These are phyloP conservation scores for Brachionus calyciflorus DNA, from an alignment of 1,140 invertebrate genomes.

Conservation along the genomic window DNA sequence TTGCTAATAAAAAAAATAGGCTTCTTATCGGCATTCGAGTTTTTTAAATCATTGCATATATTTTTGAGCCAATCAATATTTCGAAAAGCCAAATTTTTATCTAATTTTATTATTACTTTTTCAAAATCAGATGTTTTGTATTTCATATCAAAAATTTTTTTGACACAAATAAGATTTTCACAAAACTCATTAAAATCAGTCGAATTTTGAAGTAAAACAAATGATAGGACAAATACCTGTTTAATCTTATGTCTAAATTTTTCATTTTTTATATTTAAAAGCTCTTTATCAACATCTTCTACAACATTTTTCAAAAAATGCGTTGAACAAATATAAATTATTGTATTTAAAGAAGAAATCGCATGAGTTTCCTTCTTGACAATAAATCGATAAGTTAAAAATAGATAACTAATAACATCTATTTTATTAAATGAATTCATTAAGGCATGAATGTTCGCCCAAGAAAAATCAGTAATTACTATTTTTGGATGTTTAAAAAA, in stretches of 20 bases:
- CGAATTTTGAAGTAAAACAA: too few species aligned
- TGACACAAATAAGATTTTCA: background rate
- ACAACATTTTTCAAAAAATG: conserved; percentile 12
- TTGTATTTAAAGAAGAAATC: background rate
- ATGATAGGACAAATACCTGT: too few species aligned
- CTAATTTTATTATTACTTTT: too few species aligned
- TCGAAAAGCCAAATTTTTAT: too few species aligned
- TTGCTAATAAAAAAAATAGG: conserved; percentile 1
- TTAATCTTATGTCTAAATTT: too few species aligned
- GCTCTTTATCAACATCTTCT: background rate
- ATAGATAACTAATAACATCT: background rate
- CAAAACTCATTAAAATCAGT: too few species aligned
- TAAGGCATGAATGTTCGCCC: background rate
- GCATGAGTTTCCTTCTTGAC: background rate
- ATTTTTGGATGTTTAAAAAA: background rate
- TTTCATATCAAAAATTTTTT: background rate
- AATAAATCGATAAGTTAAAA: background rate
- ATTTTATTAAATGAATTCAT: background rate
- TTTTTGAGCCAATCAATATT: too few species aligned
- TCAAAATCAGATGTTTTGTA: too few species aligned
- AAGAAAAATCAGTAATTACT: background rate
- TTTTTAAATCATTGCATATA: background rate
- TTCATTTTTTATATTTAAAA: too few species aligned
- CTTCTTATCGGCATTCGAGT: background rate
- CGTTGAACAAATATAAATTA: background rate